Conservation (phyloP, 2,797 vertebrate genomes). For the Mus minutoides region DNA sequence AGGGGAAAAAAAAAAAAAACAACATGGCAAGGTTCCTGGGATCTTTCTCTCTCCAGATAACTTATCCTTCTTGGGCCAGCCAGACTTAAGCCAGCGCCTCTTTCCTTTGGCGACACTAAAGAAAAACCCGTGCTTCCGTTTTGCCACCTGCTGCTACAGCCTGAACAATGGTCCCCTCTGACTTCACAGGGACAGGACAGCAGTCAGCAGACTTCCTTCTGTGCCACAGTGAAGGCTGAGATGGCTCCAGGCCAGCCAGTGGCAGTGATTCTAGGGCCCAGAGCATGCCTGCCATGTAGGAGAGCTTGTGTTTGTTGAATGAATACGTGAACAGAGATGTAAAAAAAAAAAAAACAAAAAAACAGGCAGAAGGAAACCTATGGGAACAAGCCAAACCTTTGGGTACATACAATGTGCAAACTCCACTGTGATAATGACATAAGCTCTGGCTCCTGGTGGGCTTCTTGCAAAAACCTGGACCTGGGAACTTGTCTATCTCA, state of each 20-base stretch:
- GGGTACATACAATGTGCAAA: rapidly evolving
- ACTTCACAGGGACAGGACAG: neutral
- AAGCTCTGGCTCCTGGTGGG: neutral
- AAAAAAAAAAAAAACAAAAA: neutral
- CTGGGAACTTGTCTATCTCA: neutral
- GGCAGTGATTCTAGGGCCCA: rapidly evolving
- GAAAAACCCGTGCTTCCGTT: neutral
- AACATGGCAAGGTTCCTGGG: conserved; percentile 77
- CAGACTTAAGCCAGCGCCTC: conserved; percentile 66
- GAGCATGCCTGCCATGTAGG: neutral
- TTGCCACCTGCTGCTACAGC: conserved; percentile 15
- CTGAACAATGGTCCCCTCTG: conserved; percentile 60
- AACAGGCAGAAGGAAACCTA: neutral
- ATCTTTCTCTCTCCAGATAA: conserved; percentile 37
- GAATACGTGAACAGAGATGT: neutral
- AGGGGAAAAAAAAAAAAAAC: conserved; percentile 64
- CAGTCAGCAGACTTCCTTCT: neutral
- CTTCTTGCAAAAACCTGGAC: no score
- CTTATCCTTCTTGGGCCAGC: conserved; percentile 58
- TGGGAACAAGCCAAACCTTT: neutral
- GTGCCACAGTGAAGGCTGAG: neutral
- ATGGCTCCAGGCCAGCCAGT: neutral
- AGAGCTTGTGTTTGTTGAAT: neutral
- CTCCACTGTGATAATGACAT: rapidly evolving
- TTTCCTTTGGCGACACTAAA: conserved; percentile 37